These are phyloP conservation scores for Liposcelis brunnea DNA, from an alignment of 2,888 invertebrate genomes.

Conservation along the genomic window DNA sequence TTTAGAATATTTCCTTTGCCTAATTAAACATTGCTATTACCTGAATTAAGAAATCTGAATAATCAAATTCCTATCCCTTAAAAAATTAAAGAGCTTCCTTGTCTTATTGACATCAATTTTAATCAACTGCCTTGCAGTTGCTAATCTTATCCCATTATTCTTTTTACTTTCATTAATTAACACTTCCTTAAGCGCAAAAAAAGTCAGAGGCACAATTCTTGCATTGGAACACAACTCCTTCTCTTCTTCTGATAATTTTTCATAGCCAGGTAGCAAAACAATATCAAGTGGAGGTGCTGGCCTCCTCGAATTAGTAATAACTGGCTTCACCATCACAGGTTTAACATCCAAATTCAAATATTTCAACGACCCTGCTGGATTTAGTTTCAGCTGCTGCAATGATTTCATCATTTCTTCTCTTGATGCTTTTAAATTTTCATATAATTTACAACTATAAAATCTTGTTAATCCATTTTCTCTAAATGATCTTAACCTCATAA, in stretches of 20 bases:
- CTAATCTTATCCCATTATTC: background rate
- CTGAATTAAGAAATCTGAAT: slow-evolving; percentile 20
- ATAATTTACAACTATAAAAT: background rate
- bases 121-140: background rate
- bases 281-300: background rate
- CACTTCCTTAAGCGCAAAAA: slow-evolving; percentile 7
- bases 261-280: background rate
- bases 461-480: background rate
- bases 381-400: background rate
- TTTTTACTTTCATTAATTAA: slow-evolving; percentile 1
- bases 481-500: slow-evolving; percentile 22
- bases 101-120: slow-evolving; percentile 28
- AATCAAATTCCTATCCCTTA: slow-evolving; percentile 52
- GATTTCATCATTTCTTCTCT: background rate
- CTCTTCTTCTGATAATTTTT: background rate
- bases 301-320: background rate
- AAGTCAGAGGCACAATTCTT: background rate
- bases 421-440: background rate
- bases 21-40: too few relatives aligned
- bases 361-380: background rate
- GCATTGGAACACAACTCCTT: slow-evolving; percentile 3
- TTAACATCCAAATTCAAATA: too few relatives aligned
- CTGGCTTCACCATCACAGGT: too few relatives aligned
- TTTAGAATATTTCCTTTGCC: too few relatives aligned
- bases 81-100: slow-evolving; percentile 63